Evolutionary conservation across 2,797 vertebrate species (phyloP).

Genomic region (Picus viridis): DNA sequence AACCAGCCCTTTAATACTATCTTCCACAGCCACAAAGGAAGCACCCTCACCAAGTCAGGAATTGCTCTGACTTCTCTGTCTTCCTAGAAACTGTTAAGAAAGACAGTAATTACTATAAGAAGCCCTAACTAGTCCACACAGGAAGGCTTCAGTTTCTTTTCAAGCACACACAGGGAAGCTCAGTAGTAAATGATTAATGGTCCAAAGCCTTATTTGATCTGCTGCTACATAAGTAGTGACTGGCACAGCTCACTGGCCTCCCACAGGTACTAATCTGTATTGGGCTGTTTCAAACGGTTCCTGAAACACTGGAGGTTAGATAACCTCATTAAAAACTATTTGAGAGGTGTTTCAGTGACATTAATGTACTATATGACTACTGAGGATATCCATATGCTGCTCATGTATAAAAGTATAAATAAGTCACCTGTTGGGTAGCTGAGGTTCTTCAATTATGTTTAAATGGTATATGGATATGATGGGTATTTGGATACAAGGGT

Average conservation of each 20-base stretch:
- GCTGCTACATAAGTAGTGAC: background rate
- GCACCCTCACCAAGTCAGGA: background rate
- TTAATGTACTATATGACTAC: background rate
- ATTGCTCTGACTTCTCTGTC: background rate
- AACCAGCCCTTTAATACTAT: background rate
- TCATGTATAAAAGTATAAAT: background rate
- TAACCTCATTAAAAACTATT: conserved; percentile 13
- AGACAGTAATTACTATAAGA: background rate
- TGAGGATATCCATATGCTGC: background rate
- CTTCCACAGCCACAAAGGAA: background rate
- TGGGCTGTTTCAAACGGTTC: conserved; percentile 12
- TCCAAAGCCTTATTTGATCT: conserved; percentile 23
- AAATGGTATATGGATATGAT: background rate
- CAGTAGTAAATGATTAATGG: conserved; percentile 22
- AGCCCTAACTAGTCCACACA: background rate
- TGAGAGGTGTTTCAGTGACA: background rate
- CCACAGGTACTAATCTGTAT: conserved; percentile 5
- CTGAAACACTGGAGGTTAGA: background rate
- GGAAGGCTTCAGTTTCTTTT: background rate
- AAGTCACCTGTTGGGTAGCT: background rate
- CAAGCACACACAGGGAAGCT: background rate
- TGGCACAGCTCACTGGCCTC: conserved; percentile 17
- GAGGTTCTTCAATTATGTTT: background rate
- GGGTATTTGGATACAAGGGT: background rate
- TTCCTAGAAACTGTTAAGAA: conserved; percentile 8